Evolutionary conservation across 1,140 invertebrate genomes (phyloP), one percentile per base, ranked within the genome.

Genomic region (Ectropis grisescens): DNA sequence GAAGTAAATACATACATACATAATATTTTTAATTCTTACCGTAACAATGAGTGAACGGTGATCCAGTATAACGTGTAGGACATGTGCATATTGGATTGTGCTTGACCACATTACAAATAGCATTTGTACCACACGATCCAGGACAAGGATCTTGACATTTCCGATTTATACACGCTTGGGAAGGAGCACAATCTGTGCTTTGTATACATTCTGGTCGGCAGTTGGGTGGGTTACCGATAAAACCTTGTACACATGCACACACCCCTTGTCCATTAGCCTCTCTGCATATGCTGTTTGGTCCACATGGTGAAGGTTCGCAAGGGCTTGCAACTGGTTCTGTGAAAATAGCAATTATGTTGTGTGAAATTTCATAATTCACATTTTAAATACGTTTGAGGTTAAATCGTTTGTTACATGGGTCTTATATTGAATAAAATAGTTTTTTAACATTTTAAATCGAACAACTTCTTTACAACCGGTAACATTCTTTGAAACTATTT

Each of bases 1-100:
- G 4, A 22, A 22, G 19, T 5, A 22, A 22, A 22, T 5, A 22
- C 19, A 22, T 22, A 22, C 4, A 22, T 22, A 22, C 9, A 22
- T 22, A 5, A 22, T 9, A 22, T 22, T 5, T 5, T 5, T 22
- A 22, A 68, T 71, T 69, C 50, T 81, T 83, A 66, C 86, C 76
- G 30, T 85, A 87, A 50, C 90, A 92, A 47, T 87, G 75, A 3
- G 83, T 67, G 53, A 91, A 92, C 25, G 92, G 91, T 84, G 93
- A 89, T 22, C 91, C 91, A 82, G 88, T 90, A 64, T 86, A 86
- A 48, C 87, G 87, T 11, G 76, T 53, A 2, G 86, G 84, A 60
- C 91, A 93, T 27, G 85, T 89, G 53, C 91, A 93, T 51, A 91
- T 89, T 5, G 91, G 89, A 60, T 88, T 90, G 58, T 91, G 91